Conservation (phyloP, 2,888 invertebrate genomes). For the Epinotia brunnichana region DNA sequence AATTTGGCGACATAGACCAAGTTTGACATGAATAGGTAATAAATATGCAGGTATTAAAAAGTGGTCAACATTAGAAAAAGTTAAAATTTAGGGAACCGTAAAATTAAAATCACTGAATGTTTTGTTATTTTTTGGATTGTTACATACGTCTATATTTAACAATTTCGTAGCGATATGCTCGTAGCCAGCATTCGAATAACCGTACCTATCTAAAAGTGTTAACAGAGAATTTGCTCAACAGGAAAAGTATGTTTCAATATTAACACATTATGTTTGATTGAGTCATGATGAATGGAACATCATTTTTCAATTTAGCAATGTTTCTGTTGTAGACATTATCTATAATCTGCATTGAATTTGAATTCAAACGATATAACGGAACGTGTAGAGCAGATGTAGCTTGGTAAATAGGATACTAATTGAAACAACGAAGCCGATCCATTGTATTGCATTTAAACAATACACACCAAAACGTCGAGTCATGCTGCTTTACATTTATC, state of each 20-base stretch:
- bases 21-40: no score
- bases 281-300: background rate
- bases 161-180: background rate
- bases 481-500: slow-evolving; percentile 11
- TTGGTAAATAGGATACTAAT: slow-evolving; percentile 27
- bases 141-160: background rate
- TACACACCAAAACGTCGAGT: slow-evolving; percentile 28
- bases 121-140: no score
- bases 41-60: no score
- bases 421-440: slow-evolving; percentile 19
- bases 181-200: no score
- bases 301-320: slow-evolving; percentile 2
- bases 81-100: no score
- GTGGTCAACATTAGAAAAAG: no score
- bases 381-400: slow-evolving; percentile 23
- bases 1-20: no score
- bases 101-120: no score
- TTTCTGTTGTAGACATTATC: background rate
- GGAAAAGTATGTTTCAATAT: no score
- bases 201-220: background rate
- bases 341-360: slow-evolving; percentile 3
- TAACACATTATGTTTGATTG: no score
- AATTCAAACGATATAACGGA: slow-evolving; percentile 31
- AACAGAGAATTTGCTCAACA: background rate
- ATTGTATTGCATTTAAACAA: slow-evolving; percentile 40